These are phyloP conservation scores for Hippopotamus amphibius DNA, from an alignment of 2,113 vertebrate genomes.

Conservation along the genomic window DNA sequence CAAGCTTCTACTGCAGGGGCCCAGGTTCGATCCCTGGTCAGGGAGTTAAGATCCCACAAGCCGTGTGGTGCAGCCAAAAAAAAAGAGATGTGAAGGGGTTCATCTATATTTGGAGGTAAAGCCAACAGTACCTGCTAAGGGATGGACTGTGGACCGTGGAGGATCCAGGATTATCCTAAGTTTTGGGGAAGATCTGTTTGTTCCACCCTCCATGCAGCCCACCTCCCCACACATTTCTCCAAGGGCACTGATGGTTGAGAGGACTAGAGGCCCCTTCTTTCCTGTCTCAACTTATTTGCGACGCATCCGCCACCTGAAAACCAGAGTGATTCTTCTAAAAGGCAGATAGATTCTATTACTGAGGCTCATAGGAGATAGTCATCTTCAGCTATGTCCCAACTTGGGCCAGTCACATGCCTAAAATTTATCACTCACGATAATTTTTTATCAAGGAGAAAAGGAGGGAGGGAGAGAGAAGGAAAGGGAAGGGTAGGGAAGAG, in stretches of 20 bases:
- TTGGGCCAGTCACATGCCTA: neutral
- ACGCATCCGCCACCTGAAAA: neutral
- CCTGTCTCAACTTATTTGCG: neutral
- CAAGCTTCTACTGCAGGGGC: no score
- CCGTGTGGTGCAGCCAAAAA: no score
- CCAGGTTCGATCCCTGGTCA: no score
- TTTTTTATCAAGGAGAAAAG: neutral
- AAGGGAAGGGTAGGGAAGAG: neutral
- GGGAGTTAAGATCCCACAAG: no score
- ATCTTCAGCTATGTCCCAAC: neutral
- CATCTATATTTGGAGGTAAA: neutral
- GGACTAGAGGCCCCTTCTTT: neutral
- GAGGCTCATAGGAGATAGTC: neutral
- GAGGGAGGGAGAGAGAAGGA: neutral
- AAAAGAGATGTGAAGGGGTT: neutral
- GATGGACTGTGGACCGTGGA: neutral
- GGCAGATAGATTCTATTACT: neutral
- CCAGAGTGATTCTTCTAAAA: neutral
- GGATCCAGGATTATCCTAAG: neutral
- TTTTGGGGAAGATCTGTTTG: neutral
- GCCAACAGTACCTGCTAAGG: neutral
- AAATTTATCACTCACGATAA: neutral
- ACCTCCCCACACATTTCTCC: neutral
- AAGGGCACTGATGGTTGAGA: neutral
- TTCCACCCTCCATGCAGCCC: neutral